phyloP scores from a whole-genome alignment of 2,797 vertebrate species.

The Gymnothorax reevesii region DNA sequence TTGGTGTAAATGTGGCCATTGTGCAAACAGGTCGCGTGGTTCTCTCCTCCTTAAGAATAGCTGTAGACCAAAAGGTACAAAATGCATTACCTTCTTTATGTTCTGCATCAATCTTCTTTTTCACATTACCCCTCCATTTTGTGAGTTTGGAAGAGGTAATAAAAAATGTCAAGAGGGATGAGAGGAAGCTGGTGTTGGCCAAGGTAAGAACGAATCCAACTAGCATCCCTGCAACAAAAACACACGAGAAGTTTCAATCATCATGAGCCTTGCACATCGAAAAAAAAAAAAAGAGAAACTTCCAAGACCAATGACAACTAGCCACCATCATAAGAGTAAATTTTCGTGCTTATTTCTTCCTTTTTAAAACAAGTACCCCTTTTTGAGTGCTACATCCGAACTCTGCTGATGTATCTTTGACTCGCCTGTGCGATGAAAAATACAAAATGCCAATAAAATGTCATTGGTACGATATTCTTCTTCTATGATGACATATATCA shows the following conservation, averaged over 20 bases:
- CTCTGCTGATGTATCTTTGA: too few relatives aligned
- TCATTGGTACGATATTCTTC: too few relatives aligned
- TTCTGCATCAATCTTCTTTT: conserved; percentile 85
- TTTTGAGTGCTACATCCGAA: too few relatives aligned
- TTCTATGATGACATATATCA: too few relatives aligned
- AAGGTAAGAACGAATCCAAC: conserved; percentile 91
- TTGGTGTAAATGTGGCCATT: not conserved
- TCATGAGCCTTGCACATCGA: not conserved
- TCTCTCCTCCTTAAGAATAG: not conserved
- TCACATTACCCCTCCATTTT: conserved; percentile 83
- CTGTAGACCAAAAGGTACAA: not conserved
- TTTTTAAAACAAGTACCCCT: too few relatives aligned
- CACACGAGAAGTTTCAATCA: not conserved
- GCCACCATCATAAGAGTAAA: not conserved
- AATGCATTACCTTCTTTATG: conserved; percentile 84
- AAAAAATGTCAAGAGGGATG: conserved; percentile 86
- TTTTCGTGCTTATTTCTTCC: too few relatives aligned
- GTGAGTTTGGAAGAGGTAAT: conserved; percentile 90
- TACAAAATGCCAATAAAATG: too few relatives aligned
- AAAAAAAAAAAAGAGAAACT: not conserved
- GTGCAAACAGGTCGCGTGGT: not conserved
- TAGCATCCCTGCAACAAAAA: conserved; percentile 74
- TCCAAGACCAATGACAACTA: not conserved
- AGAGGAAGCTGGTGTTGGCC: conserved; percentile 94
- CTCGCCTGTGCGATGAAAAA: too few relatives aligned